Base-by-base conservation (phyloP, 2,888 invertebrate species). In the Hypercompe scribonia region DNA sequence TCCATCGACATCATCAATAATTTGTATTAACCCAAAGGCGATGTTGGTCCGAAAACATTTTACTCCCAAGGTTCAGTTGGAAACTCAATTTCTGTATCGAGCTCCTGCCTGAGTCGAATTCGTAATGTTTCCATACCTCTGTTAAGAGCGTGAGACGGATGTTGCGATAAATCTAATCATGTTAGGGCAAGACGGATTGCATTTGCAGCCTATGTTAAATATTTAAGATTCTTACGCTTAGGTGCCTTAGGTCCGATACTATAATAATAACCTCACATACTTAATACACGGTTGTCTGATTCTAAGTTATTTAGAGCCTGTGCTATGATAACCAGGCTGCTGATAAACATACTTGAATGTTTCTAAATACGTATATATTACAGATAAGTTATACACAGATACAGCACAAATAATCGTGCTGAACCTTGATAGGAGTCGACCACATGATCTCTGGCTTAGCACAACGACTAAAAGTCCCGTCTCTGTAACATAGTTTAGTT, bases 61-160 rank as follows among this genome's bases (percentile, higher is more conserved):
- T 85, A 88, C 85, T 85, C 82, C 73, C 85, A 82, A 81, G 86
- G 87, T 89, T 87, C 88, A 86, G 88, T 85, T 87, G 88, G 87
- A 89, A 92, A 92, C 92, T 92, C 92, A 91, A 92, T 92, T 92
- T 90, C 91, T 90, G 89, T 92, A 92, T 92, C 90, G 90, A 88
- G 82, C 86, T 84, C 75, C 80, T 83, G 86, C 90, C 89, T 91
- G 92, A 84, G 81, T 78, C 75, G 92, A 91, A 91, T 92, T 74
- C 75, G 77, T 87, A 85, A 87, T 86, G 80, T 78, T 67, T 61
- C 42, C 61, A 73, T 80, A 78, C 81, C 84, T 82, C 77, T 79
- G 86, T 80, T 82, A 86, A 77, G 77, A 84, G 84, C 85, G 84
- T 73, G 79, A 78, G 81, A 84, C 84, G 86, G 76, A 73, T 79